These are phyloP conservation scores for Rhagonycha fulva DNA, from an alignment of 2,888 invertebrate species.

Conservation along the genomic window DNA sequence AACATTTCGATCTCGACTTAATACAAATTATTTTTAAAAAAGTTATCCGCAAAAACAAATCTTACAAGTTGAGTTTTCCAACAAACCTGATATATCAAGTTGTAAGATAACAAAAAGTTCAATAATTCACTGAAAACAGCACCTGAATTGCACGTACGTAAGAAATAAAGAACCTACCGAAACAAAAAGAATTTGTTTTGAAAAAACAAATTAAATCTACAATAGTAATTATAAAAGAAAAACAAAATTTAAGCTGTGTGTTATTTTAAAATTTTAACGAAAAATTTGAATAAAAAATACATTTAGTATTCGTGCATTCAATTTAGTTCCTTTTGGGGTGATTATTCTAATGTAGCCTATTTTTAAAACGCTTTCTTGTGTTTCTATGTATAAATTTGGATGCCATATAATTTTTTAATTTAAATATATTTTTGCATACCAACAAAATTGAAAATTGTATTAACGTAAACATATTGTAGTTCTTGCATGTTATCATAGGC, in stretches of 20 bases:
- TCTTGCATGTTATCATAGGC: neutral
- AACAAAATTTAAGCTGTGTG: neutral
- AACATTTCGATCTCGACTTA: neutral
- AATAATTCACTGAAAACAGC: conserved; percentile 13
- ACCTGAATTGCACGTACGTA: neutral
- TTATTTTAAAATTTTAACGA: neutral
- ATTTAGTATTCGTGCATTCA: neutral
- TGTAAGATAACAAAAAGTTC: conserved; percentile 16
- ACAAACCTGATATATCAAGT: conserved; percentile 7
- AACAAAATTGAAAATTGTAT: neutral
- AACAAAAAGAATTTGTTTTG: neutral
- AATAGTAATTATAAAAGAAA: neutral
- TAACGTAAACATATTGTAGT: neutral
- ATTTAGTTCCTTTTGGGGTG: conserved; percentile 1
- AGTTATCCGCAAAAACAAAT: neutral
- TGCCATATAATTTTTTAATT: neutral
- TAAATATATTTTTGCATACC: neutral
- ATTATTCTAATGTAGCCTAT: conserved; percentile 3
- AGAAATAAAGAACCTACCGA: neutral
- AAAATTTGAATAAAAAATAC: conserved; percentile 4
- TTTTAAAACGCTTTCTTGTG: neutral
- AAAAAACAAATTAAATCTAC: neutral
- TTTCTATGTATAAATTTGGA: neutral
- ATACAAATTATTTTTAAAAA: neutral
- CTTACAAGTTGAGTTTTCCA: neutral